Percentiles rank a stretch among this genome's conserved stretches.
Evolutionary conservation across 2,888 invertebrate species (phyloP).

Genomic region (Scotopteryx bipunctaria): DNA sequence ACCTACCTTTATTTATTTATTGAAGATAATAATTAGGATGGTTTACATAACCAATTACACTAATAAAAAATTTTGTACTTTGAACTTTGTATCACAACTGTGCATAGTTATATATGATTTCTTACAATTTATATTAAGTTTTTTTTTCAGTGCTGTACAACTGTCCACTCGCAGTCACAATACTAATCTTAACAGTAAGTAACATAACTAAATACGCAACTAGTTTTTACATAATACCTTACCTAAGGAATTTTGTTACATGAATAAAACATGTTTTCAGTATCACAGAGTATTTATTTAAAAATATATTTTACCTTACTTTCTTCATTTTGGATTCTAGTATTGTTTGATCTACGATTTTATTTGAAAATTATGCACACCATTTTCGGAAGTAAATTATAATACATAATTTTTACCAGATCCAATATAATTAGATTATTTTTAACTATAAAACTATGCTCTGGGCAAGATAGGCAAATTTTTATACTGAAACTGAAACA

Average conservation of each 20-base stretch:
- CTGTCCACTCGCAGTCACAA: slow-evolving; percentile 57
- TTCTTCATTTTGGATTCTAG: not conserved
- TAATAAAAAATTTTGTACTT: too few relatives aligned
- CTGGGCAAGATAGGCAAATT: not conserved
- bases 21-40: too few relatives aligned
- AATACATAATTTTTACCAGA: too few relatives aligned
- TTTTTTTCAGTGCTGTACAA: slow-evolving; percentile 81
- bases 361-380: not conserved
- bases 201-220: slow-evolving; percentile 53
- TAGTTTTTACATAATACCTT: slow-evolving; percentile 57
- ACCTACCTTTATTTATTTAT: too few relatives aligned
- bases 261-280: slow-evolving; percentile 45
- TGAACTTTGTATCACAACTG: too few relatives aligned
- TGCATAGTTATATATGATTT: too few relatives aligned
- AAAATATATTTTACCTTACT: slow-evolving; percentile 52
- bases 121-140: too few relatives aligned
- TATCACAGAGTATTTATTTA: slow-evolving; percentile 81
- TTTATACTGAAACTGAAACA: too few relatives aligned
- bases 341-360: not conserved
- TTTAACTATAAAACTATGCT: not conserved
- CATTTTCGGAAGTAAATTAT: not conserved
- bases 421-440: not conserved
- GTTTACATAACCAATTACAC: too few relatives aligned
- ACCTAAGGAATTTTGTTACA: slow-evolving; percentile 48
- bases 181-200: slow-evolving; percentile 47